Conservation (phyloP, 2,888 invertebrate genomes). For the Asteroscopus sphinx region DNA sequence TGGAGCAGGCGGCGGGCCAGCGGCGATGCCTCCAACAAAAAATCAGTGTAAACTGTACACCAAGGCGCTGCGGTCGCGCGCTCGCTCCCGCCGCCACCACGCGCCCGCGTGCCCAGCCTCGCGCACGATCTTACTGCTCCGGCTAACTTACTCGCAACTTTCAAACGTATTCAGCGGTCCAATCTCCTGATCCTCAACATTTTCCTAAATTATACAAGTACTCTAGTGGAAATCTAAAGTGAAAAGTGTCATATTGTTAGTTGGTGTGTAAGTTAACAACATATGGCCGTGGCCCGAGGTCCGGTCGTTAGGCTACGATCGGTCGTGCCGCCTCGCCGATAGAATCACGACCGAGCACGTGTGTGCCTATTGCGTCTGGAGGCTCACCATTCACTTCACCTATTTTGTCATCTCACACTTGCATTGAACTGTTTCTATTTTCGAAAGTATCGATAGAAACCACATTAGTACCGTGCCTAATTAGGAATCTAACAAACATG, state of each 20-base stretch:
- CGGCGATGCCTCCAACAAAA: conserved; percentile 88
- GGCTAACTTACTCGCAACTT: conserved; percentile 60
- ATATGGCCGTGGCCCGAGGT: conserved; percentile 84
- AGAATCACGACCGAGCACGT: conserved; percentile 85
- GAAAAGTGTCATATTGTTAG: conserved; percentile 78
- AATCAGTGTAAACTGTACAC: conserved; percentile 88
- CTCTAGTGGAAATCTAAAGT: conserved; percentile 69
- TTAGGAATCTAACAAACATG: conserved; percentile 63
- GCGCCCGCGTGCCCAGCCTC: conserved; percentile 57
- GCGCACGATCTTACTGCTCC: conserved; percentile 56
- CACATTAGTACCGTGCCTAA: conserved; percentile 73
- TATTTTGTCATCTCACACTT: conserved; percentile 80
- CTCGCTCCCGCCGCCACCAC: conserved; percentile 64
- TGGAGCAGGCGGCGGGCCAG: conserved; percentile 81
- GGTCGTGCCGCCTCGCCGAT: conserved; percentile 78
- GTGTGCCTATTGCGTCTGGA: conserved; percentile 82
- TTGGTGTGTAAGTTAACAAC: conserved; percentile 82
- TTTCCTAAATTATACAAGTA: conserved; percentile 37
- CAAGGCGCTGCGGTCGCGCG: conserved; percentile 83
- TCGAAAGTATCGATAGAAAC: conserved; percentile 69
- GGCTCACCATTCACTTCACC: conserved; percentile 87
- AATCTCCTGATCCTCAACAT: conserved; percentile 23
- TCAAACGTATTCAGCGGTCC: conserved; percentile 39
- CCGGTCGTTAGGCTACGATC: conserved; percentile 71
- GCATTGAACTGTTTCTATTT: conserved; percentile 72